These are phyloP conservation scores for Elephantulus edwardii DNA, from an alignment of 2,113 vertebrate genomes.

Conservation along the genomic window DNA sequence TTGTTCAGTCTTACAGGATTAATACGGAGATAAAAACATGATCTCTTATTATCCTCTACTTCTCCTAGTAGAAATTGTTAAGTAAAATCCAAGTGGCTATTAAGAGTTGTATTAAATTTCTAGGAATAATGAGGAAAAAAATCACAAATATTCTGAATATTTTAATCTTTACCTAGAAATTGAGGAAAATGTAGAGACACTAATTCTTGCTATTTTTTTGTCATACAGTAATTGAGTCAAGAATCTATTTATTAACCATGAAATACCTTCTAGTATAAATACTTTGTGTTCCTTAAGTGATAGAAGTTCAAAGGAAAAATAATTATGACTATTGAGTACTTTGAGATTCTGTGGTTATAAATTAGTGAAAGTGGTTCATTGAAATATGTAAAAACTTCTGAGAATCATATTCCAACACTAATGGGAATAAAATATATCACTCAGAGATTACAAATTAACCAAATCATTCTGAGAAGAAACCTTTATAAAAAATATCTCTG, in stretches of 20 bases:
- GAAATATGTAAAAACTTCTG: not conserved
- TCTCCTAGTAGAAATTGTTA: not conserved
- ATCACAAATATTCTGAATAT: not conserved
- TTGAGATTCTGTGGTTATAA: not conserved
- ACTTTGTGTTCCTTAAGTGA: slow-evolving; percentile 20
- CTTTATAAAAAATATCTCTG: not conserved
- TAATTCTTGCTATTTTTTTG: slow-evolving; percentile 34
- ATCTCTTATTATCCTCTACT: not conserved
- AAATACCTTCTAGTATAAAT: not conserved
- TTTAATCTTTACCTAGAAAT: slow-evolving; percentile 17
- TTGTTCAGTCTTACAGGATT: slow-evolving; percentile 37
- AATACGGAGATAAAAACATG: not conserved
- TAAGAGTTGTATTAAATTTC: not conserved
- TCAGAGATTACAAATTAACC: slow-evolving; percentile 9
- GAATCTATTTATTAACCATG: slow-evolving; percentile 32
- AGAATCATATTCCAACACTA: not conserved
- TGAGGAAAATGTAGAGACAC: not conserved
- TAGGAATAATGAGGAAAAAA: slow-evolving; percentile 31
- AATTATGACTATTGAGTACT: not conserved
- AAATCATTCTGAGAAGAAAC: not conserved
- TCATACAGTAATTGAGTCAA: slow-evolving; percentile 16
- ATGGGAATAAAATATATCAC: not conserved
- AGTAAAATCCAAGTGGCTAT: not conserved
- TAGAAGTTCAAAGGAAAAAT: not conserved
- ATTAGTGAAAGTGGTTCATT: not conserved